Base-by-base conservation (phyloP, 1,140 invertebrate genomes). In the Meteorus sp. region DNA sequence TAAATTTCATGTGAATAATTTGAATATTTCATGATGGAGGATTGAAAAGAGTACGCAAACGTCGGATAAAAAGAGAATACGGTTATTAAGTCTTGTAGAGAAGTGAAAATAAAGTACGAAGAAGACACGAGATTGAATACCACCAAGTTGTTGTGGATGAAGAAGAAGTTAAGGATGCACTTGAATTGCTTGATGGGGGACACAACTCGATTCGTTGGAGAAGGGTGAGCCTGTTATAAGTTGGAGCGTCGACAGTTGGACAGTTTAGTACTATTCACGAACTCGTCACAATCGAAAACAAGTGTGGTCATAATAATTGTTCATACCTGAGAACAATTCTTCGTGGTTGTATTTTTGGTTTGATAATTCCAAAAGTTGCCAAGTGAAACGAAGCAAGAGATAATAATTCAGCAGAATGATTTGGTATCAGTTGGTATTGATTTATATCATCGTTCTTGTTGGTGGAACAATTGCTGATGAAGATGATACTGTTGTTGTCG, bases 181-280 rank as follows among this genome's bases (percentile, higher is more conserved):
- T n/a, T n/a, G n/a, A n/a, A n/a, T n/a, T n/a, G n/a, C n/a, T n/a
- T n/a, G 62, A 60, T 59, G 29, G 44, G 41, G 29, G 56, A 45
- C 1, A 20, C 41, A 48, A n/a, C n/a, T n/a, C n/a, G 44, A 13
- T 44, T 35, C 60, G 47, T 27, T 64, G 68, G 74, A 70, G 74
- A 70, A 75, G 76, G 74, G 72, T 74, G 64, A 75, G 74, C 72
- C 77, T 74, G 77, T 79, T 80, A 80, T 80, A 79, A 79, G 75
- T 69, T 74, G 73, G 71, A 64, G 72, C 69, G 63, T 60, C 66
- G 69, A 68, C 70, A 68, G 72, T 74, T 73, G 62, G 66, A 69
- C 70, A 69, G 70, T 72, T 78, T 75, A 74, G 70, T 63, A 1
- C 37, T 15, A 43, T 51, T 43, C 25, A 43, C 48, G 35, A 37